A percentile compares a stretch with the other conserved stretches of the same genome.
Evolutionary conservation across 2,797 vertebrate species (phyloP).

Genomic region (Spatula clypeata): DNA sequence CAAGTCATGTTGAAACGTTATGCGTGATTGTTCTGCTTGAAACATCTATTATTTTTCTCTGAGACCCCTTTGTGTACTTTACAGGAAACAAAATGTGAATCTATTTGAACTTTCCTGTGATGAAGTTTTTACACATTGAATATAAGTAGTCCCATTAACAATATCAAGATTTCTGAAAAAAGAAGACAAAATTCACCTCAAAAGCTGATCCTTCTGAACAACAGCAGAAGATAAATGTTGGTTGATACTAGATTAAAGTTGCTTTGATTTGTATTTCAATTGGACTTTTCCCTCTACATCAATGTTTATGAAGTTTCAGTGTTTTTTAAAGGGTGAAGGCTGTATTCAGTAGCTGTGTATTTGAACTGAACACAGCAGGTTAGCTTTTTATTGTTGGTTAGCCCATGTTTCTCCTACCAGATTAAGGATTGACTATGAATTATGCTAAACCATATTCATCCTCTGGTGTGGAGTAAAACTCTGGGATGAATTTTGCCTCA

Average conservation of each 20-base stretch:
- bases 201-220: neutral
- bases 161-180: neutral
- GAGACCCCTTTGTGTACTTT: neutral
- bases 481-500: neutral
- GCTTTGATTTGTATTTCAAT: neutral
- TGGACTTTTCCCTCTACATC: neutral
- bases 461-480: neutral
- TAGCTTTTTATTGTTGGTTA: neutral
- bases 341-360: neutral
- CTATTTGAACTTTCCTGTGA: neutral
- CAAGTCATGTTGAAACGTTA: neutral
- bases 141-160: neutral
- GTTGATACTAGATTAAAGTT: neutral
- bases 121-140: neutral
- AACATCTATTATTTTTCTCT: neutral
- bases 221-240: neutral
- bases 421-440: neutral
- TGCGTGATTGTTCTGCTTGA: neutral
- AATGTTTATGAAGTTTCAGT: neutral
- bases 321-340: neutral
- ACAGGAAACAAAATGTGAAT: neutral
- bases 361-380: neutral
- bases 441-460: neutral
- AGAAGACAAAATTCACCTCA: neutral
- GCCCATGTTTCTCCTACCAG: neutral